A percentile compares a stretch with the other conserved stretches of the same genome.
Evolutionary conservation across 1,140 invertebrate species (phyloP).

Genomic region (Himalopsyche phryganea): DNA sequence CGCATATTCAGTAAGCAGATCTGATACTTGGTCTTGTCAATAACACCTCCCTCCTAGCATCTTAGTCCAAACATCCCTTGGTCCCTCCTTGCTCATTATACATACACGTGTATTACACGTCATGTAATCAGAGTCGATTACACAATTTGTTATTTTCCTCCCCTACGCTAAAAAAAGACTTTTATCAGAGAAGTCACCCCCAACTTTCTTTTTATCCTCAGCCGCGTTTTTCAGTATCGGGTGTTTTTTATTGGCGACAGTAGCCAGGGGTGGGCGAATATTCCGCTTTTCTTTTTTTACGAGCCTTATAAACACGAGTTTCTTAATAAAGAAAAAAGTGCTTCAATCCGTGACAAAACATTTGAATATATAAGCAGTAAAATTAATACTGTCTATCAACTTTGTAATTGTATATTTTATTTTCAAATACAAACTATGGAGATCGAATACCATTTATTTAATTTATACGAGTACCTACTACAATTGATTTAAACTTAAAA

Average conservation of each 20-base stretch:
- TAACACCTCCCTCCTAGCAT: neutral
- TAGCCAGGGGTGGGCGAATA: neutral
- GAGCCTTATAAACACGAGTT: neutral
- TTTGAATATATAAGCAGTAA: neutral
- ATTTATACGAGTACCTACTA: too few relatives aligned
- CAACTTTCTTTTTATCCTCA: constrained; percentile 16
- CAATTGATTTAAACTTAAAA: too few relatives aligned
- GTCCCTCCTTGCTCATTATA: constrained; percentile 28
- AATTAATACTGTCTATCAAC: neutral
- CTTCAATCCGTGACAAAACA: neutral
- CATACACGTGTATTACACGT: constrained; percentile 33
- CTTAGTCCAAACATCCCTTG: constrained; percentile 3
- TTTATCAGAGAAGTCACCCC: constrained; percentile 8
- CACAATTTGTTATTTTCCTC: constrained; percentile 33
- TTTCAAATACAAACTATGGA: too few relatives aligned
- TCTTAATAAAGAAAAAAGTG: neutral
- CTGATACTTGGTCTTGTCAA: neutral
- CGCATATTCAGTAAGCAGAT: too few relatives aligned
- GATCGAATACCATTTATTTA: too few relatives aligned
- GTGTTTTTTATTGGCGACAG: constrained; percentile 26
- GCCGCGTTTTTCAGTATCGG: constrained; percentile 25
- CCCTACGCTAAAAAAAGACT: constrained; percentile 2
- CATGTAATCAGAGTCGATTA: constrained; percentile 35
- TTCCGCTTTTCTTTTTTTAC: neutral
- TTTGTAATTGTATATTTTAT: too few relatives aligned